A percentile compares a stretch with the other conserved stretches of the same genome.
phyloP scores from a whole-genome alignment of 2,113 vertebrate species.

The Oophaga pumilio region DNA sequence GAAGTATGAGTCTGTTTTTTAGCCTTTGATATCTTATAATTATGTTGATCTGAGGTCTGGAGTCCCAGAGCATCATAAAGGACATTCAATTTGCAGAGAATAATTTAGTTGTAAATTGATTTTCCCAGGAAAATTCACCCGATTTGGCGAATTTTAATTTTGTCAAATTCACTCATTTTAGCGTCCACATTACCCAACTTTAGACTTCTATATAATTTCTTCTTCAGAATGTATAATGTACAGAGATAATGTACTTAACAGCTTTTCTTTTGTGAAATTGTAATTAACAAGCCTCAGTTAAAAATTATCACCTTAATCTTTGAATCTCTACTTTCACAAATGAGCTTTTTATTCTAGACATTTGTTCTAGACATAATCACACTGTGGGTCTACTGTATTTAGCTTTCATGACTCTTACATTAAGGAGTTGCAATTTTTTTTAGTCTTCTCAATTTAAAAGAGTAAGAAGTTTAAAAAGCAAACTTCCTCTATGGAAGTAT shows the following conservation, averaged over 20 bases:
- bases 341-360: not conserved
- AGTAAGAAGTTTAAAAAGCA: not conserved
- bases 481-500: too few relatives aligned
- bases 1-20: too few relatives aligned
- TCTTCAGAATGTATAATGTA: not conserved
- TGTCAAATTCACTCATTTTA: too few relatives aligned
- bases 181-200: not conserved
- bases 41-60: too few relatives aligned
- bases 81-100: too few relatives aligned
- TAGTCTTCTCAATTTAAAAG: not conserved
- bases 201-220: not conserved
- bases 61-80: too few relatives aligned
- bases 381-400: not conserved
- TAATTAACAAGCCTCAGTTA: not conserved
- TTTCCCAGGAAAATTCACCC: too few relatives aligned
- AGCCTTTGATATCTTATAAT: too few relatives aligned
- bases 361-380: not conserved
- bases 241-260: not conserved
- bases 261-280: not conserved
- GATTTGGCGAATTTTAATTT: too few relatives aligned
- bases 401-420: not conserved
- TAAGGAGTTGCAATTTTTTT: not conserved
- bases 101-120: too few relatives aligned
- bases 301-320: not conserved
- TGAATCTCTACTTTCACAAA: not conserved